Evolutionary conservation across 1,140 invertebrate genomes (phyloP), one percentile per base, ranked within the genome.

Genomic region (Trichonephila inaurata): DNA sequence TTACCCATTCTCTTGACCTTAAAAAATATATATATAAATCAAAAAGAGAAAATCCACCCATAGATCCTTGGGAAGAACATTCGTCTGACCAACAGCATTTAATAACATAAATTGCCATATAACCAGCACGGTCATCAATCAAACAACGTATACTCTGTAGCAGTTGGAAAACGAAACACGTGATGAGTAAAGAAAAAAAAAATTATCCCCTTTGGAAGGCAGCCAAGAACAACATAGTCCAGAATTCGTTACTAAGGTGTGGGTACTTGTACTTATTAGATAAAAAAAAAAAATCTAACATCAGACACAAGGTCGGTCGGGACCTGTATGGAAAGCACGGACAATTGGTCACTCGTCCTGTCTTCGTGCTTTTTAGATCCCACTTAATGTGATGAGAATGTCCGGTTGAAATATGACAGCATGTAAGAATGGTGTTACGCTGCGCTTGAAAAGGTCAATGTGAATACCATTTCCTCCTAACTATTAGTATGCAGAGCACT

Each of bases 31-130:
- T 16, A 16, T 7, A 83, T 28, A 51, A 40, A 33, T 18, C 12
- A 16, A 40, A 40, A 83, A 83, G 58, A 83, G 28, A 83, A 28
- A 77, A 28, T 24, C 51, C 44, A 61, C 69, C 12, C 18, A 81
- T 10, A 40, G 16, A 19, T 4, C 72, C 8, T 64, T 24, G n/a
- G 60, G 33, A 40, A 28, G 12, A 40, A 61, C 51, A 91, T 21
- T 82, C 72, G 33, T 64, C 40, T 16, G 21, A 33, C 61, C 60
- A 61, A 69, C 21, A 92, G 58, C 90, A 28, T 92, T 92, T 92
- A 92, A 92, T 92, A 64, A 92, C 81, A 28, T 21, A 92, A 92
- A 92, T 92, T 92, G 81, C 89, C 40, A 19, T 61, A 64, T 64
- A 85, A 92, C 77, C n/a, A 16, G 18, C 21, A 8, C 1, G 8